A percentile compares a stretch with the other conserved stretches of the same genome.
These are phyloP conservation scores for Grammomys dolichurus DNA, from an alignment of 2,113 vertebrate genomes.

Conservation along the genomic window DNA sequence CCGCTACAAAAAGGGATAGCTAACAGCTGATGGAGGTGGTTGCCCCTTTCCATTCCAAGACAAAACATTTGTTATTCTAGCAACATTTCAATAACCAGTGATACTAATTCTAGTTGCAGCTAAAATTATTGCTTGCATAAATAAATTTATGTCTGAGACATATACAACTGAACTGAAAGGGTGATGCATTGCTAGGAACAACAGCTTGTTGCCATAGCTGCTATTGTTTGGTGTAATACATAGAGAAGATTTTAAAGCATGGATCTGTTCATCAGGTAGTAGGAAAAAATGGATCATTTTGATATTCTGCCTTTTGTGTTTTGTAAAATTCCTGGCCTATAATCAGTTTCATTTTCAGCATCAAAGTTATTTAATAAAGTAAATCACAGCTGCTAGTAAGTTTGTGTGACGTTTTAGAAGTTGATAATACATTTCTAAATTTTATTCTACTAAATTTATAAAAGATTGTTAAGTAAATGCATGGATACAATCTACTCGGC, in stretches of 20 bases:
- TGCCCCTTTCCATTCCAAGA: background rate
- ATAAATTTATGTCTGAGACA: background rate
- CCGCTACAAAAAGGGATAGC: background rate
- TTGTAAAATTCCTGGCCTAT: background rate
- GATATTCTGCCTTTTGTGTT: background rate
- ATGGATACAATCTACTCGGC: background rate
- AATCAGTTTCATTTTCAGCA: background rate
- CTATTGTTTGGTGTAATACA: background rate
- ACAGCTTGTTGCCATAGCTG: no score
- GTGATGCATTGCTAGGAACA: background rate
- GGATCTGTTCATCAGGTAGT: background rate
- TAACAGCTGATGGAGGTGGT: background rate
- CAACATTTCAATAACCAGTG: background rate
- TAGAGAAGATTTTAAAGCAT: background rate
- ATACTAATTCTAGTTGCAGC: background rate
- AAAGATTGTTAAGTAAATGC: background rate
- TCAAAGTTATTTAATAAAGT: constrained; percentile 10
- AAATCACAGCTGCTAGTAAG: background rate
- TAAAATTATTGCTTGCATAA: background rate
- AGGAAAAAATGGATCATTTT: background rate
- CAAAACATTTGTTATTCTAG: background rate
- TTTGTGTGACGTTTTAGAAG: background rate
- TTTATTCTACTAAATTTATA: background rate
- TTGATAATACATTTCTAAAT: background rate
- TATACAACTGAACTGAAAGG: background rate